These are phyloP conservation scores for Listrodromus nycthemerus DNA, from an alignment of 2,888 invertebrate species.

Conservation along the genomic window DNA sequence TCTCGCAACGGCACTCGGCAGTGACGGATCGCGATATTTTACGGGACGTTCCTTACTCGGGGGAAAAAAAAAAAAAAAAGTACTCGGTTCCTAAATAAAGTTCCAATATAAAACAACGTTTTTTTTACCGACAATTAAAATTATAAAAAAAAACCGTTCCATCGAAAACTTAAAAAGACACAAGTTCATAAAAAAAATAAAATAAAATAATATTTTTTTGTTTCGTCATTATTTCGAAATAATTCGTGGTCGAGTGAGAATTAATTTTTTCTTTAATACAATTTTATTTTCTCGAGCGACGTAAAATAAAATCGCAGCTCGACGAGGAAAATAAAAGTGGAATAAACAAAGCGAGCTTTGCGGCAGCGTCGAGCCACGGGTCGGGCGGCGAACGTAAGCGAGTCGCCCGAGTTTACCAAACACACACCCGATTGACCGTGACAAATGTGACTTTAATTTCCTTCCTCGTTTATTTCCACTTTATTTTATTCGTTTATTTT, in stretches of 20 bases:
- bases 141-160: neutral
- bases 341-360: neutral
- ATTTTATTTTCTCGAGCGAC: neutral
- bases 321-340: neutral
- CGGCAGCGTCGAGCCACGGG: neutral
- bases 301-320: neutral
- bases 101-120: no score
- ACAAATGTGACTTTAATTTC: neutral
- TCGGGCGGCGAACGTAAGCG: conserved; percentile 22
- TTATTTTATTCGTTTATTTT: no score
- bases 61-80: neutral
- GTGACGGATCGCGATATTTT: conserved; percentile 68
- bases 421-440: conserved; percentile 14
- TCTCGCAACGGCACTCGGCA: conserved; percentile 83
- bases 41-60: neutral
- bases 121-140: neutral
- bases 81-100: conserved; percentile 2
- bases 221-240: neutral
- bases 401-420: conserved; percentile 23
- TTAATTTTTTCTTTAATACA: neutral
- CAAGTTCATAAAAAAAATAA: neutral
- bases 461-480: no score
- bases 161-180: conserved; percentile 5
- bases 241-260: neutral
- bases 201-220: neutral